Evolutionary conservation across 2,797 vertebrate species (phyloP).

Genomic region (Champsocephalus esox): DNA sequence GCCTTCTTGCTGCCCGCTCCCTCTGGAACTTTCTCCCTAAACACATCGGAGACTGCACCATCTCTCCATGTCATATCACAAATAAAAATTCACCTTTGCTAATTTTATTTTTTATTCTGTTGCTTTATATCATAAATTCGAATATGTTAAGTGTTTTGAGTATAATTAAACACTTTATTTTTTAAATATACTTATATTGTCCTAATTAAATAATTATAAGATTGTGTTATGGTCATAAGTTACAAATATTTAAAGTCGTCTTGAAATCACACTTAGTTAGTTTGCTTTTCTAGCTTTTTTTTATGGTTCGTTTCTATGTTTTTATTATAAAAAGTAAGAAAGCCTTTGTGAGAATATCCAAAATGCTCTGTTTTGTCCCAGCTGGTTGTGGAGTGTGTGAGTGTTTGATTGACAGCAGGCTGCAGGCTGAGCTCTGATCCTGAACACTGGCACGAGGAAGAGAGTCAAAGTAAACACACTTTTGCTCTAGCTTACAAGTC

Average conservation of each 20-base stretch:
- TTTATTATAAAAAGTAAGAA: background rate
- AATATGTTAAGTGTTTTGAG: too few relatives aligned
- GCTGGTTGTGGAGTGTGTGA: too few relatives aligned
- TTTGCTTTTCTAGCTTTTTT: background rate
- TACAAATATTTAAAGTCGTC: background rate
- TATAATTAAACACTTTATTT: too few relatives aligned
- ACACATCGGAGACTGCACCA: too few relatives aligned
- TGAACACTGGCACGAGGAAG: background rate
- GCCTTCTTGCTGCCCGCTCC: too few relatives aligned
- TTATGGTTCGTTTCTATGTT: background rate
- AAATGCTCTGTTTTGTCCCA: background rate
- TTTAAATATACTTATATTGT: too few relatives aligned
- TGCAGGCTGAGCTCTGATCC: background rate
- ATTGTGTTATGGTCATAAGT: background rate
- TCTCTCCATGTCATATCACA: too few relatives aligned
- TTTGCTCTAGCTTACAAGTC: background rate
- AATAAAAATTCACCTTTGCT: too few relatives aligned
- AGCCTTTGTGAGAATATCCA: background rate
- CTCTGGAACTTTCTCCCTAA: too few relatives aligned
- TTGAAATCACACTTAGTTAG: background rate
- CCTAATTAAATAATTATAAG: background rate
- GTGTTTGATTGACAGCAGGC: background rate
- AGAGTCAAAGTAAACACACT: constrained; percentile 5
- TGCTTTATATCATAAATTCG: too few relatives aligned
- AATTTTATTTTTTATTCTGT: too few relatives aligned